A percentile compares a stretch with the other conserved stretches of the same genome.
These are phyloP conservation scores for Latrodectus hesperus DNA, from an alignment of 2,888 invertebrate species.

Conservation along the genomic window DNA sequence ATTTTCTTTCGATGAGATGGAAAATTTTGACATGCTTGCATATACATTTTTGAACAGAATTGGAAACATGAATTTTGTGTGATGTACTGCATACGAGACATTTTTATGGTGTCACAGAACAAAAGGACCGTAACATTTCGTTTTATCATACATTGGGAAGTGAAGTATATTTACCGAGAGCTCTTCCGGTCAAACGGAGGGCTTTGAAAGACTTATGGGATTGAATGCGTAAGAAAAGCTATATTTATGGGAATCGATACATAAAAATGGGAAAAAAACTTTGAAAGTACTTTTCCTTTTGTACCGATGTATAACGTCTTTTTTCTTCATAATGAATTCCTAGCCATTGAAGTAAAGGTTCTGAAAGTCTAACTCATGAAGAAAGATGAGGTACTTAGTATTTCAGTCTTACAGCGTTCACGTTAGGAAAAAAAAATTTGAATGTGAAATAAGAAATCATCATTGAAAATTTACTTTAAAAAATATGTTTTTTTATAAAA, in stretches of 20 bases:
- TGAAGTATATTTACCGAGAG: not conserved
- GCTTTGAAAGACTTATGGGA: not conserved
- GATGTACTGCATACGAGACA: slow-evolving; percentile 3
- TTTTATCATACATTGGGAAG: not conserved
- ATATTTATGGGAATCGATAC: not conserved
- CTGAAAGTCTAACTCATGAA: too few species aligned
- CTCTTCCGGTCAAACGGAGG: not conserved
- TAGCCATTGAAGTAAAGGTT: too few species aligned
- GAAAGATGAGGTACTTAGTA: not conserved
- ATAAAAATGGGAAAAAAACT: not conserved
- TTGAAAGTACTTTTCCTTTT: not conserved
- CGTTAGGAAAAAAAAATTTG: too few species aligned
- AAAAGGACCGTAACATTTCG: not conserved
- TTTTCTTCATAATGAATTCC: too few species aligned
- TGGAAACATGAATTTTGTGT: not conserved
- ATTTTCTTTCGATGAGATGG: too few species aligned
- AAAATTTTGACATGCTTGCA: too few species aligned
- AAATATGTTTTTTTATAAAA: too few species aligned
- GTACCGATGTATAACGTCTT: too few species aligned
- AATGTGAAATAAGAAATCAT: too few species aligned
- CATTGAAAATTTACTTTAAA: too few species aligned
- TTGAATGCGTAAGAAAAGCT: not conserved
- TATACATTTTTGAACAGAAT: too few species aligned
- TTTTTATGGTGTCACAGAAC: not conserved
- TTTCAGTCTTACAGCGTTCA: not conserved